A percentile compares a stretch with the other conserved stretches of the same genome.
Evolutionary conservation across 2,888 invertebrate species (phyloP).

Genomic region (Boloria euphrosyne): DNA sequence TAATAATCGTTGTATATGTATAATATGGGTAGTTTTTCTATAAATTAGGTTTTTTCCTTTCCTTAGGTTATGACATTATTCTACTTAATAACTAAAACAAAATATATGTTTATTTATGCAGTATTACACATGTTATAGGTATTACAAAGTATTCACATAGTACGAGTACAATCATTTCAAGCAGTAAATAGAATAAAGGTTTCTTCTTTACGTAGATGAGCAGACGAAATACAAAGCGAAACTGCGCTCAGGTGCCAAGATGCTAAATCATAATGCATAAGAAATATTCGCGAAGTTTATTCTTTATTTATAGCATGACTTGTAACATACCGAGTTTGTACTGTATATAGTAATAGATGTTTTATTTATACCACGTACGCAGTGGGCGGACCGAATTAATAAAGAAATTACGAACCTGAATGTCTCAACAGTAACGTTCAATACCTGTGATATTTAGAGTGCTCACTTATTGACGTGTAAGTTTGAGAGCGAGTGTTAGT

Average conservation of each 20-base stretch:
- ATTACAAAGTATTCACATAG: too few species aligned
- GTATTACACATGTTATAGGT: too few species aligned
- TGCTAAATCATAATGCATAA: constrained; percentile 24
- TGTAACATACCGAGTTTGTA: constrained; percentile 3
- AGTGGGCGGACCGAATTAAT: constrained; percentile 8
- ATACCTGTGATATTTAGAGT: not conserved
- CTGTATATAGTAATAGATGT: constrained; percentile 10
- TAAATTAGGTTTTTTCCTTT: too few species aligned
- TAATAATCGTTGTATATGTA: too few species aligned
- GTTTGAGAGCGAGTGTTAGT: too few species aligned
- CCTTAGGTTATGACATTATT: too few species aligned
- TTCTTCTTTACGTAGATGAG: constrained; percentile 13
- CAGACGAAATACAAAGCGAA: constrained; percentile 19
- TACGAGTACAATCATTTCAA: not conserved
- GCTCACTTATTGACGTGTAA: not conserved
- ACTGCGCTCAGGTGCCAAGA: constrained; percentile 28
- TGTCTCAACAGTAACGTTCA: not conserved
- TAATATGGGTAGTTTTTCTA: too few species aligned
- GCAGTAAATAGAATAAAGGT: not conserved
- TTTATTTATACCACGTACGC: constrained; percentile 18
- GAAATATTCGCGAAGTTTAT: constrained; percentile 24
- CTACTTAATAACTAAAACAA: too few species aligned
- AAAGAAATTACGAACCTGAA: constrained; percentile 3
- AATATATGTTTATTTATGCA: too few species aligned
- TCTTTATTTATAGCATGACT: constrained; percentile 24